These are phyloP conservation scores for Peromyscus melanophrys DNA, from an alignment of 2,797 vertebrate genomes.

Conservation along the genomic window DNA sequence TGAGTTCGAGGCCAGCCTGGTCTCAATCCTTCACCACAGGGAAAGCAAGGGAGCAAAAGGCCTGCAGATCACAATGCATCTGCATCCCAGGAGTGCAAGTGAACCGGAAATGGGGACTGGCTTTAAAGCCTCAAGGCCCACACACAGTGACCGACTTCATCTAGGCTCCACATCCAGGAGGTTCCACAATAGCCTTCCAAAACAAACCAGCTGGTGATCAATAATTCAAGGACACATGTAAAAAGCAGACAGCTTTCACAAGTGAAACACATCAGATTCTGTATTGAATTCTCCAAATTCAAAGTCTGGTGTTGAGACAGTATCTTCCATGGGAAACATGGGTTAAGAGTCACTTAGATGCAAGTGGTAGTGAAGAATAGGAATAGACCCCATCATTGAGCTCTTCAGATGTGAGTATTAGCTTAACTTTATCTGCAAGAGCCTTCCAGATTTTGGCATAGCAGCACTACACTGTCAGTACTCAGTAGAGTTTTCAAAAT, in stretches of 20 bases:
- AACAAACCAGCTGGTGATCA: not conserved
- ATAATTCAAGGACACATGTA: not conserved
- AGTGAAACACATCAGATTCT: not conserved
- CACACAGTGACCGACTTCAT: not conserved
- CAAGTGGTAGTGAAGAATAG: not conserved
- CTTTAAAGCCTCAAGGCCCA: not conserved
- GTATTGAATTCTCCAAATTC: not conserved
- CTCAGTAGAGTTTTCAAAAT: constrained; percentile 47
- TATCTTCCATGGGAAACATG: not conserved
- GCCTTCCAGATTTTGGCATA: not conserved
- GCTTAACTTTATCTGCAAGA: constrained; percentile 3
- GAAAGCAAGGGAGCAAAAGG: not conserved
- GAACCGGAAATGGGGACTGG: not conserved
- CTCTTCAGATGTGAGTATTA: not conserved
- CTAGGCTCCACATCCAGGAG: too few species aligned
- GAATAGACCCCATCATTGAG: not conserved
- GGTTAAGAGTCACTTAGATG: not conserved
- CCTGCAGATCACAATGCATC: not conserved
- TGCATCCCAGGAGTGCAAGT: not conserved
- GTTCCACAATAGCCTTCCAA: not conserved
- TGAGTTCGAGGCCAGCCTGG: too few species aligned
- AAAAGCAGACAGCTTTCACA: not conserved
- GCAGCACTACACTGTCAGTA: not conserved
- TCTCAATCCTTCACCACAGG: not conserved
- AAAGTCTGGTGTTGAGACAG: not conserved